These are phyloP conservation scores for Siphonodentalium dalli DNA, from an alignment of 2,888 invertebrate species.

Conservation along the genomic window DNA sequence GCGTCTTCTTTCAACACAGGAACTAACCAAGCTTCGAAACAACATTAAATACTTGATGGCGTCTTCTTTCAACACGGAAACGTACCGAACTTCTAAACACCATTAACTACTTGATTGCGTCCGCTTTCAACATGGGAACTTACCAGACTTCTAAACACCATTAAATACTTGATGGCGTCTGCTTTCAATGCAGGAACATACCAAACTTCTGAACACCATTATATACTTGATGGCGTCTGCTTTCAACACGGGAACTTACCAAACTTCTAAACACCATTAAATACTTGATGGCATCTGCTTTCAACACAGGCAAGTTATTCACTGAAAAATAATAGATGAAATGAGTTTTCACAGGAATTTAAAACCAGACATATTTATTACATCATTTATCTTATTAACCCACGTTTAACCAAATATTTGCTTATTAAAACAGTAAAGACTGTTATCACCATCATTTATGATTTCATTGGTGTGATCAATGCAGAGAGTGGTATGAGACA, in stretches of 20 bases:
- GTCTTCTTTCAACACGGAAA: neutral
- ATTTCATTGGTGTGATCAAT: no score
- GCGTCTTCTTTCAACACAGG: constrained; percentile 96
- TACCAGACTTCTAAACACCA: constrained; percentile 88
- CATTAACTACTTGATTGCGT: constrained; percentile 95
- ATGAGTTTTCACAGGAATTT: no score
- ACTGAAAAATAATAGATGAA: constrained; percentile 74
- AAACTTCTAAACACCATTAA: constrained; percentile 94
- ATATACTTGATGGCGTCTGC: constrained; percentile 95
- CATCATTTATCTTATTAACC: no score
- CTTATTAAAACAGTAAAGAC: no score
- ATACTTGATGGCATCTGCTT: constrained; percentile 96
- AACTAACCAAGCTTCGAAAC: no score
- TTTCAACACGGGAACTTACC: constrained; percentile 74
- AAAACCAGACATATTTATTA: no score
- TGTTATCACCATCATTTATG: no score
- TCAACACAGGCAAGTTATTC: constrained; percentile 86
- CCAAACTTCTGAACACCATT: no score
- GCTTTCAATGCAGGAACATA: constrained; percentile 96
- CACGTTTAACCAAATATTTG: no score
- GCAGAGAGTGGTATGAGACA: no score
- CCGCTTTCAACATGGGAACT: no score
- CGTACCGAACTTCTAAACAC: constrained; percentile 84
- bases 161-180: constrained; percentile 93
- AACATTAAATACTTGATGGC: neutral